These are phyloP conservation scores for Zaprionus capensis DNA, from an alignment of 1,140 invertebrate genomes.

Conservation along the genomic window DNA sequence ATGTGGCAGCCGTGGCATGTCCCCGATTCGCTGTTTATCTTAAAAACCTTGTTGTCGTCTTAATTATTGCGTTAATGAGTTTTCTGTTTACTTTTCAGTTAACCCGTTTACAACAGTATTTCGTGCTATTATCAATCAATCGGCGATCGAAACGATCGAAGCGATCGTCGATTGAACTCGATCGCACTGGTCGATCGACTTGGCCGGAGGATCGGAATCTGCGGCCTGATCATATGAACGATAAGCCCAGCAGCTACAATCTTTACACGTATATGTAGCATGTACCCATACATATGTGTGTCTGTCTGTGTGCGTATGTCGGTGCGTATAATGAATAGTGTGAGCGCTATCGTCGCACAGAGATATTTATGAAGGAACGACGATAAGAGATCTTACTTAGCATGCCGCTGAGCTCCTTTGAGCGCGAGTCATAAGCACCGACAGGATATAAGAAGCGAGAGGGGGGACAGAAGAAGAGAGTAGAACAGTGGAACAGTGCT, in stretches of 20 bases:
- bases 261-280: constrained; percentile 21
- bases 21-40: constrained; percentile 72
- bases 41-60: constrained; percentile 84
- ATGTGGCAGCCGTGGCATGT: constrained; percentile 49
- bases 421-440: constrained; percentile 59
- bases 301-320: neutral
- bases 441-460: constrained; percentile 57
- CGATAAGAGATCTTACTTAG: constrained; percentile 75
- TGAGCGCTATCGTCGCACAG: constrained; percentile 69
- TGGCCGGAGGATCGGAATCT: constrained; percentile 47
- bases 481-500: neutral
- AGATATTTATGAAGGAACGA: constrained; percentile 72
- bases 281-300: neutral
- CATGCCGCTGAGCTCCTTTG: constrained; percentile 58
- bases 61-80: constrained; percentile 84
- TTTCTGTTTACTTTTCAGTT: constrained; percentile 73
- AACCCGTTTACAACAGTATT: constrained; percentile 76
- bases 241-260: constrained; percentile 74
- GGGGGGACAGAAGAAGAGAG: neutral
- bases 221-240: constrained; percentile 68
- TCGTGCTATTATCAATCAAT: constrained; percentile 83
- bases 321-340: constrained; percentile 77
- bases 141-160: constrained; percentile 63
- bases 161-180: constrained; percentile 56
- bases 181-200: constrained; percentile 48